Base-by-base conservation (phyloP, 1,140 invertebrate genomes). In the Diorhabda elongata region DNA sequence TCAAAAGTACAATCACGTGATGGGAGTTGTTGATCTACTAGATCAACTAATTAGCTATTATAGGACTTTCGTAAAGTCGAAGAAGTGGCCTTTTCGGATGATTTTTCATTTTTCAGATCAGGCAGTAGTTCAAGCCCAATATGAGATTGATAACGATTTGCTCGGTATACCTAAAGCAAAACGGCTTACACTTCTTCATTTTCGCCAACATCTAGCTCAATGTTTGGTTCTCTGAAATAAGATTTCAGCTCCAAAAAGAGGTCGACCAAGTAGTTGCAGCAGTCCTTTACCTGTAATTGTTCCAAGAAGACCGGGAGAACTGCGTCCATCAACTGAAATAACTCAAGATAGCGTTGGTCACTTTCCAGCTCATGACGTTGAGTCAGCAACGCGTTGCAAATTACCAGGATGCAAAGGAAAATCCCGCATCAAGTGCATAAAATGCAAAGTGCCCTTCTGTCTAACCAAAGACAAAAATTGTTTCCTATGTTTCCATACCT, bases 1-100 rank as follows among this genome's bases (percentile, higher is more conserved):
- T 78, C 26, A 60, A 64, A 7, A 61, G 3, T 71, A 71, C 45
- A 71, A 71, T 73, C 41, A 67, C 6, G 26, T 8, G n/a, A 69
- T 69, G 68, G 68, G 61, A 42, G 68, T 63, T 5, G 68, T 69
- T 7, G 63, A 69, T 57, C 41, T 61, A 8, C 3, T 61, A 9
- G 68, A 69, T 61, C 63, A 66, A 66, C 63, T 45, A 26, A 26
- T 26, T 0, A 26, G 0, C 26, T 26, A 26, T 26, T 26, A 26
- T 26, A 26, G 26, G 26, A 69, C 66, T 44, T 69, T 66, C 47
- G 66, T 69, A 42, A 59, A 57, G 11, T 69, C 63, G 6, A 69
- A 61, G 66, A 69, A 69, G 60, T 69, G 68, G 68, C 43, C 63
- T 3, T 42, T 66, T 6, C 63, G 58, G 43, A 11, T 69, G 5